Percentiles rank a stretch among this genome's conserved stretches.
phyloP scores from a whole-genome alignment of 2,888 invertebrate genomes.

The Chorisops tibialis region DNA sequence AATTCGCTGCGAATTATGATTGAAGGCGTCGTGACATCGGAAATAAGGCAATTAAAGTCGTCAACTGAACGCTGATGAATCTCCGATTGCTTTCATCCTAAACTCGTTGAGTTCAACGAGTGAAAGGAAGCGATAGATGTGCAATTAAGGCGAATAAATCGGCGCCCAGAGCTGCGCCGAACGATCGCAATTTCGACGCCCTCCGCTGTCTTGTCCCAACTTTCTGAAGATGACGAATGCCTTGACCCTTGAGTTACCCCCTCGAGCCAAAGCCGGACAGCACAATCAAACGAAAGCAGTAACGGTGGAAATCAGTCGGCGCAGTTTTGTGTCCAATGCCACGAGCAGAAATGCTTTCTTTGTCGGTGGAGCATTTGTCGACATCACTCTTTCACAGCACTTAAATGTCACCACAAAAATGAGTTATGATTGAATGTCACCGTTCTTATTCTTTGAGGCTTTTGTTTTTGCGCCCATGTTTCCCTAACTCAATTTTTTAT shows the following conservation, averaged over 20 bases:
- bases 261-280: no score
- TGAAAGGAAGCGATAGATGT: neutral
- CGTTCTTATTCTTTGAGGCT: neutral
- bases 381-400: conserved; percentile 22
- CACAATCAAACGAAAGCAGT: neutral
- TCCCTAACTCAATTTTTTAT: conserved; percentile 29
- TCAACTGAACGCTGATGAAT: conserved; percentile 7
- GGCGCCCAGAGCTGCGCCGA: neutral
- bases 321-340: conserved; percentile 4
- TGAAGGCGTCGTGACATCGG: conserved; percentile 18
- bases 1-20: conserved; percentile 1
- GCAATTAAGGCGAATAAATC: neutral
- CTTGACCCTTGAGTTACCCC: no score
- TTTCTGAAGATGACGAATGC: neutral
- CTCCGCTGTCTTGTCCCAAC: neutral
- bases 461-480: conserved; percentile 22
- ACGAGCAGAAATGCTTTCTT: conserved; percentile 21
- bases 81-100: neutral
- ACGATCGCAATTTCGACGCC: neutral
- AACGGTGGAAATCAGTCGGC: no score
- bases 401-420: conserved; percentile 31
- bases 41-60: conserved; percentile 8
- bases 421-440: conserved; percentile 31
- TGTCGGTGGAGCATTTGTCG: conserved; percentile 25
- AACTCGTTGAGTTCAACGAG: conserved; percentile 7